These are phyloP conservation scores for Drosophila mettleri DNA, from an alignment of 2,888 invertebrate genomes.

Conservation along the genomic window DNA sequence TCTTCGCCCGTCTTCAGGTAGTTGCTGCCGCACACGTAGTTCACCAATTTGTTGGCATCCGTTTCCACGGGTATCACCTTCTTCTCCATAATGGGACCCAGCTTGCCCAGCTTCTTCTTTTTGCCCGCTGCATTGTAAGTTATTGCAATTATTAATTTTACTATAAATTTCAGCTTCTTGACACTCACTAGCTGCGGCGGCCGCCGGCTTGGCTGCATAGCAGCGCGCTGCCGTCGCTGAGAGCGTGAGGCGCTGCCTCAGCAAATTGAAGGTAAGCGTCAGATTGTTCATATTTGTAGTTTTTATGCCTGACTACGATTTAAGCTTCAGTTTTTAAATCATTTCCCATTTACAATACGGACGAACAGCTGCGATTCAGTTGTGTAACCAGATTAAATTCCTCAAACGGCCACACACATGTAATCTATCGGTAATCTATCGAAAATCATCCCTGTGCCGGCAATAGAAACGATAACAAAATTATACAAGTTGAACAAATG, in stretches of 20 bases:
- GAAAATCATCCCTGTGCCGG: constrained; percentile 46
- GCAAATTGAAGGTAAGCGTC: constrained; percentile 29
- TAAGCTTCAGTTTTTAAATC: constrained; percentile 1
- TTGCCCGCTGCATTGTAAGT: constrained; percentile 81
- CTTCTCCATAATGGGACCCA: constrained; percentile 89
- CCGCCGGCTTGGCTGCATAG: constrained; percentile 70
- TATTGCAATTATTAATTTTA: neutral
- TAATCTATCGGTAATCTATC: constrained; percentile 36
- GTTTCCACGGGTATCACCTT: constrained; percentile 92
- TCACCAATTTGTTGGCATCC: constrained; percentile 91
- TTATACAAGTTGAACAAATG: constrained; percentile 47
- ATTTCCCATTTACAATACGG: constrained; percentile 30
- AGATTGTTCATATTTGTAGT: constrained; percentile 52
- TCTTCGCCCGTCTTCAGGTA: constrained; percentile 92
- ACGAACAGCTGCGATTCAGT: constrained; percentile 7
- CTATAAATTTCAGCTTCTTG: neutral
- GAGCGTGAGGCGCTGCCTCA: constrained; percentile 46
- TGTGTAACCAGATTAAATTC: constrained; percentile 54
- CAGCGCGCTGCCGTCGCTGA: constrained; percentile 38
- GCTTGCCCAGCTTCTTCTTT: constrained; percentile 88
- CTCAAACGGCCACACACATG: constrained; percentile 39
- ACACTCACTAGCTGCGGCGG: constrained; percentile 61
- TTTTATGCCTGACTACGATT: neutral
- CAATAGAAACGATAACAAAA: constrained; percentile 36
- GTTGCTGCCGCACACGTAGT: constrained; percentile 94